Evolutionary conservation across 2,888 invertebrate species (phyloP), one percentile per base, ranked within the genome.

Genomic region (Diaphora mendica): DNA sequence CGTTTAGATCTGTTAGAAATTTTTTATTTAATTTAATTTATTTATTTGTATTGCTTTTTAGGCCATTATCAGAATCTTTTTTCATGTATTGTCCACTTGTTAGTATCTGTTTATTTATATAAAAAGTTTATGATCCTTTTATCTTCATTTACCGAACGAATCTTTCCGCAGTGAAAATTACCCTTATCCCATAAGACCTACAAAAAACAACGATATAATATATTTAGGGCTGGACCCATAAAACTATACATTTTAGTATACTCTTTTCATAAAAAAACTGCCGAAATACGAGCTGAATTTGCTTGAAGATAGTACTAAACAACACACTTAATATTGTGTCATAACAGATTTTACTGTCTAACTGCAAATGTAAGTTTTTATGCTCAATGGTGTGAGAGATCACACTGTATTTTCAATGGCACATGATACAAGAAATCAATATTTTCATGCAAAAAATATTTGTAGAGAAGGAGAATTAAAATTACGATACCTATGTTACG

Each of bases 251-350:
- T 55, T 51, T 55, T 26, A 39, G 68, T 68, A 55, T 30, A 55
- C 55, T 68, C 51, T 35, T 68, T 55, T 39, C 55, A 33, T 68
- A 68, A 68, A 68, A 68, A 68, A 15, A 17, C 17, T 5, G 35
- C 17, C 17, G 13, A 55, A 55, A 35, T 33, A 55, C 39, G 26
- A 59, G 59, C n/a, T 13, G 11, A 59, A 59, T 13, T 13, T 13
- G 26, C 13, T 11, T 13, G 13, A 59, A 59, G 4, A 26, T 26
- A 26, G 55, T 59, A 26, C 11, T 15, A 4, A 59, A 59, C 2
- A 59, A 59, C 13, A 26, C 15, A 59, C 26, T 26, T 59, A 4
- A 26, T 11, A 23, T 23, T 55, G 55, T 55, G 9, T 11, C 2
- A 11, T 55, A 3, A 20, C 3, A 51, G 51, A 51, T 23, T 51